Percentiles rank a stretch among this genome's conserved stretches.
phyloP scores from a whole-genome alignment of 2,113 vertebrate species.

The Dryoscopus gambensis region DNA sequence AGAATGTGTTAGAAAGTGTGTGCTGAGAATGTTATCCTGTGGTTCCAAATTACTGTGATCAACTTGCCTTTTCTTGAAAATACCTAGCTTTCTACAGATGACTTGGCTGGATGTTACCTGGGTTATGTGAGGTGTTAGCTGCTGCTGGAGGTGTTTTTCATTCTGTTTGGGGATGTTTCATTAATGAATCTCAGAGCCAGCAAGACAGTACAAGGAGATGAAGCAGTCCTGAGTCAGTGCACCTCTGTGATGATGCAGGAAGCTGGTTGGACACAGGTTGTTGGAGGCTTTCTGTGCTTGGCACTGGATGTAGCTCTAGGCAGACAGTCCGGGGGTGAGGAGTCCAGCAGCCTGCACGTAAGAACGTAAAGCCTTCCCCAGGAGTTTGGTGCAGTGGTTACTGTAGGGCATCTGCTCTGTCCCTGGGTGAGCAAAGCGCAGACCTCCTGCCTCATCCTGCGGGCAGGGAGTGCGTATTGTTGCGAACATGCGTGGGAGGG shows the following conservation, averaged over 20 bases:
- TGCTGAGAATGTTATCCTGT: not conserved
- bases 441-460: not conserved
- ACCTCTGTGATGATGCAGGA: not conserved
- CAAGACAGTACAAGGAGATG: not conserved
- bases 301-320: not conserved
- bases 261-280: not conserved
- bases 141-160: not conserved
- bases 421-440: rapidly evolving
- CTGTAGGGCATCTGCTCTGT: not conserved
- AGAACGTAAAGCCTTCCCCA: not conserved
- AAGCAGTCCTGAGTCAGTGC: not conserved
- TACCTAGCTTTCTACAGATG: not conserved
- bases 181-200: not conserved
- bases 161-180: not conserved
- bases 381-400: not conserved
- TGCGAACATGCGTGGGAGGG: not conserved
- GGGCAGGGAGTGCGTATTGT: not conserved
- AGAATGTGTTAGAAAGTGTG: not conserved
- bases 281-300: not conserved
- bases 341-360: not conserved
- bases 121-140: not conserved
- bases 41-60: not conserved
- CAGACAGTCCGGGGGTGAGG: not conserved
- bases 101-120: not conserved
- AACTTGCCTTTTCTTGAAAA: not conserved